Conservation (phyloP, 2,797 vertebrate species). For the Enteromius trimaculatus region DNA sequence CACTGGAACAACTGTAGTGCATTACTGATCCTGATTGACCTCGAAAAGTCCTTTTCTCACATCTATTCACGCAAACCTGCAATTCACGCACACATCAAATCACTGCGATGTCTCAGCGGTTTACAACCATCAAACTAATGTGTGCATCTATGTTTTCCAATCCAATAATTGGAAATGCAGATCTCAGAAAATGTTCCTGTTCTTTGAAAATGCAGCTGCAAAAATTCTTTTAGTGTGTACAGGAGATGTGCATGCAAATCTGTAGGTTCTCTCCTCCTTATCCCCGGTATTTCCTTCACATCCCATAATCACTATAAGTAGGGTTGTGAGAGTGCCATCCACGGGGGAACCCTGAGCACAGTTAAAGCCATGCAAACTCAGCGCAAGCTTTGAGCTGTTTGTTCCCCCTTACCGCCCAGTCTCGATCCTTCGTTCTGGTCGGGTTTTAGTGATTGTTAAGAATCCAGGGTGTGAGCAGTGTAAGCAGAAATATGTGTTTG, state of each 20-base stretch:
- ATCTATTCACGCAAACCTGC: not conserved
- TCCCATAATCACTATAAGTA: constrained; percentile 15
- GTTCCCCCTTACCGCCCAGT: not conserved
- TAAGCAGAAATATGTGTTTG: not conserved
- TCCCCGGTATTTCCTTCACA: constrained; percentile 1
- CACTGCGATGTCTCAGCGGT: not conserved
- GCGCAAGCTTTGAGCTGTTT: constrained; percentile 26
- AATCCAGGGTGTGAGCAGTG: not conserved
- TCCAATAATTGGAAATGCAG: not conserved
- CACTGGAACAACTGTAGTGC: too few species aligned
- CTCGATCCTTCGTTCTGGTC: not conserved
- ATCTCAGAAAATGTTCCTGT: not conserved
- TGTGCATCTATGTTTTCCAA: not conserved
- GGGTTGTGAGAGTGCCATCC: not conserved
- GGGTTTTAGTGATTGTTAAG: constrained; percentile 4
- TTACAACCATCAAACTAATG: not conserved
- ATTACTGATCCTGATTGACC: not conserved
- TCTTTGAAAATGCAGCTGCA: not conserved
- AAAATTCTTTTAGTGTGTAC: not conserved
- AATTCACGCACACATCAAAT: not conserved
- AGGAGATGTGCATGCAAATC: constrained; percentile 2
- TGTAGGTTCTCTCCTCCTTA: constrained; percentile 12
- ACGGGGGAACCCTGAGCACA: constrained; percentile 10
- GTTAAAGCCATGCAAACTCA: constrained; percentile 41
- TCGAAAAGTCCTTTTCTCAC: not conserved